Evolutionary conservation across 2,113 vertebrate genomes (phyloP), one percentile per base, ranked within the genome.

Genomic region (Gobio gobio): DNA sequence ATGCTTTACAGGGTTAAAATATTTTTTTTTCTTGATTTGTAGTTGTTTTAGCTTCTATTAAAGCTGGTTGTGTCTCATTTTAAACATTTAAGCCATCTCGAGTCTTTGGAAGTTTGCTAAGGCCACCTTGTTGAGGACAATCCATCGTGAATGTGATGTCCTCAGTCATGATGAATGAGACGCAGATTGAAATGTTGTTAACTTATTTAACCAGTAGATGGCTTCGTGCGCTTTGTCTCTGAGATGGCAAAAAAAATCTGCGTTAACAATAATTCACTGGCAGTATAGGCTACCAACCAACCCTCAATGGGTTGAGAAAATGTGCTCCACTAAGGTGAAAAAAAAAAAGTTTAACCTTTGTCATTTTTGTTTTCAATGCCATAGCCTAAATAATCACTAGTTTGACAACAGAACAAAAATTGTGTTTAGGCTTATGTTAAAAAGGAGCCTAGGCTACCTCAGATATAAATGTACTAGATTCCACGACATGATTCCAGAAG

Each of bases 161-260:
- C 36, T 20, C 66, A 40, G 18, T 77, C 16, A 5, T 29, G 49
- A 22, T 22, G 7, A 12, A 58, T 40, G 75, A 40, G 75, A 36
- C 5, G 18, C 2, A 40, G 20, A 59, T 24, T 59, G 22, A 16
- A 22, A n/a, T 45, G 54, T 24, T 24, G 76, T 43, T 4, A 24
- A n/a, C 16, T 51, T 51, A 2, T 68, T 51, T 20, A 22, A 66
- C 26, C 79, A 51, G 61, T 26, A 81, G 79, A 81, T 63, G 61
- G 61, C 24, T 36, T 68, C 18, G 40, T 29, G 40, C 29, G 6
- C 59, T 33, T 43, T 43, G 10, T 43, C 20, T 72, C 4, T 6
- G 18, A 40, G 14, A 33, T 16, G 4, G 24, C 10, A n/a, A 3
- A 4, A n/a, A 3, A 4, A 3, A 18, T 26, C 45, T 16, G n/a